Evolutionary conservation across 2,888 invertebrate species (phyloP), one percentile per base, ranked within the genome.

Genomic region (Caradrina kadenii): DNA sequence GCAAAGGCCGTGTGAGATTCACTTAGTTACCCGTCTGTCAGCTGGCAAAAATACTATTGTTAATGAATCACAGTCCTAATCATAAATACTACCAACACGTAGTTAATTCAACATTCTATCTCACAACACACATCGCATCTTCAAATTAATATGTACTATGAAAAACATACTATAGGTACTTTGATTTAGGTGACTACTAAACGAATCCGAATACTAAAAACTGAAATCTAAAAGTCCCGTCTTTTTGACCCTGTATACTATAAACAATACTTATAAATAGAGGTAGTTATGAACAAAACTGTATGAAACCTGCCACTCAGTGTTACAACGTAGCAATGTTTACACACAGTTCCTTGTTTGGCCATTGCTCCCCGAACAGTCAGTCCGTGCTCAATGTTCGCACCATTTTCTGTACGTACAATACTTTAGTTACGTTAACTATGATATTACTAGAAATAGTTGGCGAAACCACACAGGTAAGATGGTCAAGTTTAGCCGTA

Each of bases 281-380:
- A 91, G 90, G 91, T 91, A 91, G 91, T 79, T 55, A 76, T 68
- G 55, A 82, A 80, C 67, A 60, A 52, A 79, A 81, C 68, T 84
- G 87, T 86, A 87, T 84, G 82, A 83, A 82, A 81, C 85, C 86
- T 85, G 87, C 84, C 86, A 87, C 60, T 86, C 80, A 79, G 66
- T 72, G 78, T 70, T 76, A 76, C 45, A 45, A 76, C 73, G 84
- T 82, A 8, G 8, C 7, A 78, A 60, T 70, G 39, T 58, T 68
- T 63, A 53, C 61, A 59, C 64, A 72, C 66, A 62, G 69, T 66
- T 64, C 68, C 54, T 48, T 26, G 71, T 53, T 49, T 31, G 48
- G n/a, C 22, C 69, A 31, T 68, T 42, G 21, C 10, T 49, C 19
- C 22, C 42, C 19, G 19, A 66, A 21, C n/a, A 39, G 22, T 21